Conservation (phyloP, 2,888 invertebrate species). For the Aporophyla lueneburgensis region DNA sequence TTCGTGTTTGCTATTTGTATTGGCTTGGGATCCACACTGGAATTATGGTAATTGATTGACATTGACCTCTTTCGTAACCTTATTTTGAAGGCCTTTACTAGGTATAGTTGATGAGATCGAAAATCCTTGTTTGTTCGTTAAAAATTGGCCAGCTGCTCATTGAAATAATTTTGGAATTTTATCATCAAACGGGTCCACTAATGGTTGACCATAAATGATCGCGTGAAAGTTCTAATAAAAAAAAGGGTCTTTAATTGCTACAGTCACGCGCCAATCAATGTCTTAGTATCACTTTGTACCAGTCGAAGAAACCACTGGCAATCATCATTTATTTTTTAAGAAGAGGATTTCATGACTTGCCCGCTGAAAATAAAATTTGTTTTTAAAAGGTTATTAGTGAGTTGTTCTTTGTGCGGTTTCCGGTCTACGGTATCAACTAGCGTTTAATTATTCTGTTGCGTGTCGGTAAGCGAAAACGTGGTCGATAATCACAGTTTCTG, state of each 20-base stretch:
- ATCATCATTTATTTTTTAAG: conserved; percentile 34
- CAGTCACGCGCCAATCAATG: conserved; percentile 19
- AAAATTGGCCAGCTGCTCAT: neutral
- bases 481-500: neutral
- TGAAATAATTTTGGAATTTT: neutral
- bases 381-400: conserved; percentile 15
- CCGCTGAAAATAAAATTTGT: neutral
- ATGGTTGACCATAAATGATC: conserved; percentile 17
- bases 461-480: neutral
- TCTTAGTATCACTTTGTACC: conserved; percentile 47
- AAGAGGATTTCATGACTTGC: conserved; percentile 11
- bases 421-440: neutral
- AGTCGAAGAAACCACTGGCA: conserved; percentile 5
- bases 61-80: neutral
- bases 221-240: conserved; percentile 44
- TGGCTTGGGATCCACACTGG: neutral
- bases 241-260: conserved; percentile 39
- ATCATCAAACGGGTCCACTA: neutral
- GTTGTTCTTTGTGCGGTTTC: neutral
- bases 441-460: neutral
- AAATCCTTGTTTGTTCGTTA: neutral
- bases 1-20: conserved; percentile 33
- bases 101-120: neutral
- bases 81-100: conserved; percentile 12
- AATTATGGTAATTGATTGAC: conserved; percentile 10